Evolutionary conservation across 2,888 invertebrate species (phyloP), one percentile per base, ranked within the genome.

Genomic region (Cheilosia vulpina): DNA sequence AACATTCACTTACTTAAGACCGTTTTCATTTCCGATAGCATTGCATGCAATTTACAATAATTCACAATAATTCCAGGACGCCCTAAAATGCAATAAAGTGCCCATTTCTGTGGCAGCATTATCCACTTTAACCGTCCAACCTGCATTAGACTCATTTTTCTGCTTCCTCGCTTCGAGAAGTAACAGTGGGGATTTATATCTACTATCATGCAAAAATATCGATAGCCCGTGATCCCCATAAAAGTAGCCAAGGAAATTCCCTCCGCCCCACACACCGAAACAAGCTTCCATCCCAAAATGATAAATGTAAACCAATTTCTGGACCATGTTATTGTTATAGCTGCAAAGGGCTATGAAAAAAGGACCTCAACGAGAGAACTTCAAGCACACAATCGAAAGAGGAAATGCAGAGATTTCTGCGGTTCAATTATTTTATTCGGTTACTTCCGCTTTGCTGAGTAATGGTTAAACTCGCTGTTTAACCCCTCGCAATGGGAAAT

Each of bases 361-460:
- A 52, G 43, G 43, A 66, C 71, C 21, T 34, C 63, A 41, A 43
- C 24, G 60, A 71, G 31, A 55, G 55, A 24, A 72, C 50, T 72
- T 79, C 43, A 62, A 57, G 68, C 50, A 50, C 50, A 21, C n/a
- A 47, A 19, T 53, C 24, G 45, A 66, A 75, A 75, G 41, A 60
- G 75, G 75, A 80, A 69, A 71, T 71, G 69, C 80, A 85, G 60
- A 71, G 84, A 85, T 85, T 85, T 80, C 69, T 85, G 84, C 75
- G 81, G 84, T 85, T 81, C 84, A 81, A 85, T 81, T 85, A 85
- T 85, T 80, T 81, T 81, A 85, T 85, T 85, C 76, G 66, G 75
- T 85, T 81, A 57, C 71, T 85, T 85, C 84, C 84, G 81, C 81
- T 71, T 71, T 66, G 66, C 55, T 75, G 81, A 76, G 63, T 60